phyloP scores from a whole-genome alignment of 2,113 vertebrate genomes.

The Catharus bicknelli region DNA sequence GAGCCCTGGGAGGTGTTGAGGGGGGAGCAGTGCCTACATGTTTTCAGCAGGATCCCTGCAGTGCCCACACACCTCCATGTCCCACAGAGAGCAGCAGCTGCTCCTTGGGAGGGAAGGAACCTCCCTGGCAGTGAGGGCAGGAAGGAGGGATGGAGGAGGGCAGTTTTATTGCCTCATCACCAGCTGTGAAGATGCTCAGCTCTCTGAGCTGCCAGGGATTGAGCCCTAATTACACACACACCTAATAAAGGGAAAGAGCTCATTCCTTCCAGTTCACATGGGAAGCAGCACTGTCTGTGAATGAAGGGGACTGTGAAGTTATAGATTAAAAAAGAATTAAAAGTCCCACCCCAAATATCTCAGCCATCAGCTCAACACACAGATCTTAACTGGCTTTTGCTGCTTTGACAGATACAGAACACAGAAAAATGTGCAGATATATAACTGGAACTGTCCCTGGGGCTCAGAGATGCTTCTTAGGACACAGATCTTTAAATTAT shows the following conservation, averaged over 20 bases:
- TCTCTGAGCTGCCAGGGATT: neutral
- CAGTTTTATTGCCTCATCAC: neutral
- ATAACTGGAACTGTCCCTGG: neutral
- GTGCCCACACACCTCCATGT: neutral
- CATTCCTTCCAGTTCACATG: neutral
- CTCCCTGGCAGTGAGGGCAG: neutral
- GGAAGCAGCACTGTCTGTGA: neutral
- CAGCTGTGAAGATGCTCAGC: neutral
- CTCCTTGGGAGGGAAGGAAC: neutral
- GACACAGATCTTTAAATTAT: neutral
- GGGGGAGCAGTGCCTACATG: accelerated
- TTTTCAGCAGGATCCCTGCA: neutral
- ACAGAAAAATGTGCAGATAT: neutral
- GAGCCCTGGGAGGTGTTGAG: neutral
- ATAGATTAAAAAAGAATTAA: too few relatives aligned
- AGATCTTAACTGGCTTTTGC: neutral
- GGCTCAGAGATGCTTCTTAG: neutral
- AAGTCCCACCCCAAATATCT: neutral
- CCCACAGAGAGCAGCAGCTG: accelerated
- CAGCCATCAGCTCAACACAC: neutral
- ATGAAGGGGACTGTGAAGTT: neutral
- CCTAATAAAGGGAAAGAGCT: neutral
- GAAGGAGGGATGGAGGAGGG: neutral
- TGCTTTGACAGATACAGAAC: neutral
- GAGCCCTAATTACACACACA: neutral